Evolutionary conservation across 2,113 vertebrate species (phyloP).

Genomic region (Zapus hudsonius): DNA sequence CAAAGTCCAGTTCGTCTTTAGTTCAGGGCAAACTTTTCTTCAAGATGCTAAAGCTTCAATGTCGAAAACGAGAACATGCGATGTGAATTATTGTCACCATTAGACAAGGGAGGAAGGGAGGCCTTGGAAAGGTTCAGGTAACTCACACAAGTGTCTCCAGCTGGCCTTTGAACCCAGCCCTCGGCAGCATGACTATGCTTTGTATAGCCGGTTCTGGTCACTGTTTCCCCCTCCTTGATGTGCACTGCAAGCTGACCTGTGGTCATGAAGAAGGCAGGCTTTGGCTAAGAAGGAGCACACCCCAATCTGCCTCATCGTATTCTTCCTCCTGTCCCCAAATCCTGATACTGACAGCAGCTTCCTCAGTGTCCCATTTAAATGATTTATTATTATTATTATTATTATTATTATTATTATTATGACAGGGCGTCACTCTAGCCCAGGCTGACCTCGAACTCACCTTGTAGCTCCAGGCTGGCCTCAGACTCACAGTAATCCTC

Average conservation of each 20-base stretch:
- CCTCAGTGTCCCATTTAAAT: neutral
- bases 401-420: too few species aligned
- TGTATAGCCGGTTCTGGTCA: neutral
- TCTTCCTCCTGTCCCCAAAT: neutral
- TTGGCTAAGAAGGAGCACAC: neutral
- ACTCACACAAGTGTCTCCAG: neutral
- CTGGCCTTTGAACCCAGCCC: neutral
- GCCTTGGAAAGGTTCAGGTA: neutral
- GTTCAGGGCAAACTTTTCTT: neutral
- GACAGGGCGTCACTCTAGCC: too few species aligned
- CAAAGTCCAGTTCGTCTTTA: neutral
- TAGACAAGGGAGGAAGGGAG: neutral
- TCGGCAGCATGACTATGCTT: neutral
- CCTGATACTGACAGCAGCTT: neutral
- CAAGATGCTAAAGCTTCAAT: neutral
- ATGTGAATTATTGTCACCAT: neutral
- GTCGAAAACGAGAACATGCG: neutral
- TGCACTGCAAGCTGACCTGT: neutral
- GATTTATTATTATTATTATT: too few species aligned
- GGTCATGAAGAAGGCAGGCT: neutral
- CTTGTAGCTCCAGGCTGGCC: too few species aligned
- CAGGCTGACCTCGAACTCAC: too few species aligned
- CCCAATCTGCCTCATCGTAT: neutral
- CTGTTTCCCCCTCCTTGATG: neutral
- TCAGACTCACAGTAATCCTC: too few species aligned